A percentile compares a stretch with the other conserved stretches of the same genome.
Conservation (phyloP, 2,888 invertebrate species). For the Lampropteryx suffumata region DNA sequence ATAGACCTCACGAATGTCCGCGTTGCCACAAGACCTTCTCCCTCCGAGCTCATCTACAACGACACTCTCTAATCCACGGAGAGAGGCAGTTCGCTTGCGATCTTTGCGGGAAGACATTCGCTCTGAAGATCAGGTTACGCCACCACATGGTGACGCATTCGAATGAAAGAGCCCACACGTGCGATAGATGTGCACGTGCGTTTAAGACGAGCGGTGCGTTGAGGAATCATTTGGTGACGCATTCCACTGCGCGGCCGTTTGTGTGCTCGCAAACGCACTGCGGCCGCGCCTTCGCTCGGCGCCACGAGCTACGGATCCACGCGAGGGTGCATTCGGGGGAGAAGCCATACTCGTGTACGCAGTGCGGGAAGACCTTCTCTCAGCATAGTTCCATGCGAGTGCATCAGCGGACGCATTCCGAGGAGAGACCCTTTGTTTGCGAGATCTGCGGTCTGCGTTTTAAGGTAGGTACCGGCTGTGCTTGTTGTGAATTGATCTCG, state of each 20-base stretch:
- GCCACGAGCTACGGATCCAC: conserved; percentile 6
- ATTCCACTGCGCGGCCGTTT: background rate
- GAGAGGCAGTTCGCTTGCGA: too few species aligned
- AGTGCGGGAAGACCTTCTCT: conserved; percentile 4
- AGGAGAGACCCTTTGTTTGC: background rate
- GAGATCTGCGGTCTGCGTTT: background rate
- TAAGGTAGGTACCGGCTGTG: too few species aligned
- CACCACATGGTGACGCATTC: too few species aligned
- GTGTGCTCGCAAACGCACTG: conserved; percentile 1
- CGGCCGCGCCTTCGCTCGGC: background rate
- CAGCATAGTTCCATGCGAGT: conserved; percentile 5
- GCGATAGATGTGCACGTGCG: too few species aligned
- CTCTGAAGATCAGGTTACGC: too few species aligned
- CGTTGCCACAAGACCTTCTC: background rate
- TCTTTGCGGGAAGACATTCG: too few species aligned
- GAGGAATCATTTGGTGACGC: too few species aligned
- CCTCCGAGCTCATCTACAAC: too few species aligned
- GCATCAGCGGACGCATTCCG: conserved; percentile 5
- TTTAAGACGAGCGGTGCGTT: too few species aligned
- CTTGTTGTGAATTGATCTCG: too few species aligned
- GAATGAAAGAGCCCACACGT: too few species aligned
- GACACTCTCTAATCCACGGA: too few species aligned
- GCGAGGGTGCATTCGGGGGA: conserved; percentile 5
- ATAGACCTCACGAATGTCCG: conserved; percentile 5
- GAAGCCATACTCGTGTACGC: background rate